Conservation (phyloP, 2,888 invertebrate genomes). For the Physocephala rufipes region DNA sequence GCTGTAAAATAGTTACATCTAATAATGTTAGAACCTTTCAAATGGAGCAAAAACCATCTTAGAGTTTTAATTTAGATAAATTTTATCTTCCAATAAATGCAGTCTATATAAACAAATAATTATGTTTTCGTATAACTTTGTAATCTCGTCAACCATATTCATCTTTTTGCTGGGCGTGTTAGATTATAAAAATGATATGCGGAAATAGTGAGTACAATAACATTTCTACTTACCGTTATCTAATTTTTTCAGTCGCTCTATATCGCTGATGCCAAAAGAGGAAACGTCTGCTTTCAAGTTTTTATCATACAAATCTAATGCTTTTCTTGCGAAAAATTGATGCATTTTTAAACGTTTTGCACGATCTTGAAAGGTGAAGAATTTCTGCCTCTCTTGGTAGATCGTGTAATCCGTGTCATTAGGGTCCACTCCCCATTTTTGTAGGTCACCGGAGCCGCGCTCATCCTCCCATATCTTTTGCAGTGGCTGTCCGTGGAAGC, state of each 20-base stretch:
- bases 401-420: constrained; percentile 76
- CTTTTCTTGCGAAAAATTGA: constrained; percentile 88
- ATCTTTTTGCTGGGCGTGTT: no score
- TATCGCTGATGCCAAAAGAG: constrained; percentile 36
- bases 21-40: constrained; percentile 2
- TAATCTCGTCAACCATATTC: no score
- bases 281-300: constrained; percentile 62
- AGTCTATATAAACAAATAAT: no score
- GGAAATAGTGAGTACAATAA: background rate
- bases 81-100: no score
- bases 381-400: constrained; percentile 82
- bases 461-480: constrained; percentile 90
- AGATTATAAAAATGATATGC: no score
- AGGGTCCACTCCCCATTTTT: constrained; percentile 69
- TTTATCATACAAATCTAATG: constrained; percentile 77
- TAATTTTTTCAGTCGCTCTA: constrained; percentile 7
- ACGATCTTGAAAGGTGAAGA: constrained; percentile 83
- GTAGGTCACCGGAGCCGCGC: constrained; percentile 79
- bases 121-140: no score
- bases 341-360: constrained; percentile 84
- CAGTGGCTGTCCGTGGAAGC: constrained; percentile 87
- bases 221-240: constrained; percentile 16
- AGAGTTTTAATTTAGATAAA: no score
- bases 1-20: constrained; percentile 39
- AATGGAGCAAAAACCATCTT: no score